Conservation (phyloP, 1,140 invertebrate species). For the Caerostris darwini region DNA sequence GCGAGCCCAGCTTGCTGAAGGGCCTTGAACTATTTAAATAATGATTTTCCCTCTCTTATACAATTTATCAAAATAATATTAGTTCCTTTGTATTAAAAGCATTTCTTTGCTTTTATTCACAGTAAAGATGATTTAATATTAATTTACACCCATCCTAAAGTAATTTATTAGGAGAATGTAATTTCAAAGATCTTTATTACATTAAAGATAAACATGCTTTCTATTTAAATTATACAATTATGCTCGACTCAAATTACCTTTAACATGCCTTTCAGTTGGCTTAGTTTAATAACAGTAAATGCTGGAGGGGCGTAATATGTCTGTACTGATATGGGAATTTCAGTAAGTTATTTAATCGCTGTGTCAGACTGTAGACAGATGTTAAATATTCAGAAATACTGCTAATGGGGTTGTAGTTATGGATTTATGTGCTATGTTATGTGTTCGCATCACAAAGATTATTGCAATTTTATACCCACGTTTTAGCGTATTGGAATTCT, state of each 20-base stretch:
- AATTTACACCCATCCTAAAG: too few relatives aligned
- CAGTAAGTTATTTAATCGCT: neutral
- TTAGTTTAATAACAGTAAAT: neutral
- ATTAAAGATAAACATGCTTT: too few relatives aligned
- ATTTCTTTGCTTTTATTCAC: too few relatives aligned
- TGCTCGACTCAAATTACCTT: constrained; percentile 5
- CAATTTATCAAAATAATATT: too few relatives aligned
- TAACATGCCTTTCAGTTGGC: neutral
- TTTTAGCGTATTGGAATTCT: too few relatives aligned
- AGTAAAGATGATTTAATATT: too few relatives aligned
- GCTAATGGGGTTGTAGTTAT: neutral
- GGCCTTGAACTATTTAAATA: too few relatives aligned
- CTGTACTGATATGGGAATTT: constrained; percentile 5
- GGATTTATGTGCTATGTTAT: neutral
- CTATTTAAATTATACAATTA: constrained; percentile 25
- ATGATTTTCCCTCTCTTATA: too few relatives aligned
- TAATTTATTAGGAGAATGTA: neutral
- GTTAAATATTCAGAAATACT: neutral
- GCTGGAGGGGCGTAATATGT: neutral
- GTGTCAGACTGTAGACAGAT: neutral
- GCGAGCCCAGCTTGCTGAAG: too few relatives aligned
- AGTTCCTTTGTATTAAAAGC: too few relatives aligned
- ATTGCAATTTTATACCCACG: neutral
- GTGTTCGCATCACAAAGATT: neutral
- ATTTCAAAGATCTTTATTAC: neutral